Conservation (phyloP, 1,140 invertebrate species). For the Vollenhovia emeryi region DNA sequence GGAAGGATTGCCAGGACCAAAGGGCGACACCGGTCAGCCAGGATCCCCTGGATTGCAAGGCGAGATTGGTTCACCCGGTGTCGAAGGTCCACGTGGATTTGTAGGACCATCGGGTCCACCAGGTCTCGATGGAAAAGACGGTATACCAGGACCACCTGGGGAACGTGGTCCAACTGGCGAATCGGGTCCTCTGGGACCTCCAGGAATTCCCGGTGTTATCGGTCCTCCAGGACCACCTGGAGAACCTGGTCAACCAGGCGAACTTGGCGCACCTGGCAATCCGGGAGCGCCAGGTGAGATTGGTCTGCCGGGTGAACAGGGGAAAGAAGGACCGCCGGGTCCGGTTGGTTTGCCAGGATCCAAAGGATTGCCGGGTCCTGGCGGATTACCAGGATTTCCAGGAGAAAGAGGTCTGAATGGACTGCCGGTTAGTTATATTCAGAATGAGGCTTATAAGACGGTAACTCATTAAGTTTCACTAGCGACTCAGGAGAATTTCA, state of each 20-base stretch:
- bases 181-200: conserved; percentile 88
- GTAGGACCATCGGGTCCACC: conserved; percentile 89
- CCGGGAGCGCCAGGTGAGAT: conserved; percentile 90
- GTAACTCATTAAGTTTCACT: too few relatives aligned
- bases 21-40: conserved; percentile 86
- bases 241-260: conserved; percentile 90
- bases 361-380: conserved; percentile 90
- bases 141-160: conserved; percentile 90
- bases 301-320: conserved; percentile 91
- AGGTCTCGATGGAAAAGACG: conserved; percentile 92
- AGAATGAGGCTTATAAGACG: neutral
- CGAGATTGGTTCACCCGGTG: conserved; percentile 86
- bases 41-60: conserved; percentile 87
- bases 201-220: conserved; percentile 91
- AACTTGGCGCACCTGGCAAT: conserved; percentile 90
- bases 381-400: conserved; percentile 91
- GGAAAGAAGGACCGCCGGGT: conserved; percentile 91
- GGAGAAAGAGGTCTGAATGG: conserved; percentile 91
- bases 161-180: conserved; percentile 91
- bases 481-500: too few relatives aligned
- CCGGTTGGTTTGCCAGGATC: conserved; percentile 89
- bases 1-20: conserved; percentile 89
- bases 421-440: conserved; percentile 79
- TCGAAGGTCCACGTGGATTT: conserved; percentile 88
- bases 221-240: conserved; percentile 91